phyloP scores from a whole-genome alignment of 2,888 invertebrate genomes.

The Tinea trinotella region DNA sequence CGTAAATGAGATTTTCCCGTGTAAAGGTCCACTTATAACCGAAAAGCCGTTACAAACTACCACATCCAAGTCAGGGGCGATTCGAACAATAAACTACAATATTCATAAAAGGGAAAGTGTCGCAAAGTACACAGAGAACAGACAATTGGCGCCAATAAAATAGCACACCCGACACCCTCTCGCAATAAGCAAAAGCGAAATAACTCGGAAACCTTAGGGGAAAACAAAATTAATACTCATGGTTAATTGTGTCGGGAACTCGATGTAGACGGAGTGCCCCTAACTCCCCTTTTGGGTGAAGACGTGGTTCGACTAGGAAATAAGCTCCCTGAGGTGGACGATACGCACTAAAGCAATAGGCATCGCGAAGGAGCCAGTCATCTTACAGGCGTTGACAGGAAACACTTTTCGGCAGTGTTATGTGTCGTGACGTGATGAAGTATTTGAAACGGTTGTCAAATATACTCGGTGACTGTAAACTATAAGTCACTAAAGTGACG shows the following conservation, averaged over 20 bases:
- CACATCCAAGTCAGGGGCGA: constrained; percentile 30
- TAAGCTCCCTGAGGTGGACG: constrained; percentile 41
- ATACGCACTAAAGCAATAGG: constrained; percentile 3
- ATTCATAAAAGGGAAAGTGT: constrained; percentile 64
- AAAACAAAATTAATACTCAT: constrained; percentile 69
- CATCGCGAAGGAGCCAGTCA: constrained; percentile 4
- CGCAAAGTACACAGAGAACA: constrained; percentile 48
- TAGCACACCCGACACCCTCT: constrained; percentile 52
- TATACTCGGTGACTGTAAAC: neutral
- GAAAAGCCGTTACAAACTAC: neutral
- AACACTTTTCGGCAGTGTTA: constrained; percentile 1
- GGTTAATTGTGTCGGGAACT: constrained; percentile 57
- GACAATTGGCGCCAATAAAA: constrained; percentile 68
- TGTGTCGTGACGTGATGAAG: constrained; percentile 1
- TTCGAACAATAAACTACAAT: constrained; percentile 49
- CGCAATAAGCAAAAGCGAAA: constrained; percentile 63
- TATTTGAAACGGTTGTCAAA: neutral
- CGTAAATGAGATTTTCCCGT: neutral
- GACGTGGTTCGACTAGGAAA: constrained; percentile 57
- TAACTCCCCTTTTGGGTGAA: constrained; percentile 19
- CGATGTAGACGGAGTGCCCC: constrained; percentile 18
- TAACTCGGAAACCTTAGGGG: constrained; percentile 65
- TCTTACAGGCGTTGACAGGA: constrained; percentile 4
- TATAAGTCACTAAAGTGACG: neutral
- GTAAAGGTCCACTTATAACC: constrained; percentile 1